These are phyloP conservation scores for Strigamia maritima DNA, from an alignment of 2,888 invertebrate genomes.

Conservation along the genomic window DNA sequence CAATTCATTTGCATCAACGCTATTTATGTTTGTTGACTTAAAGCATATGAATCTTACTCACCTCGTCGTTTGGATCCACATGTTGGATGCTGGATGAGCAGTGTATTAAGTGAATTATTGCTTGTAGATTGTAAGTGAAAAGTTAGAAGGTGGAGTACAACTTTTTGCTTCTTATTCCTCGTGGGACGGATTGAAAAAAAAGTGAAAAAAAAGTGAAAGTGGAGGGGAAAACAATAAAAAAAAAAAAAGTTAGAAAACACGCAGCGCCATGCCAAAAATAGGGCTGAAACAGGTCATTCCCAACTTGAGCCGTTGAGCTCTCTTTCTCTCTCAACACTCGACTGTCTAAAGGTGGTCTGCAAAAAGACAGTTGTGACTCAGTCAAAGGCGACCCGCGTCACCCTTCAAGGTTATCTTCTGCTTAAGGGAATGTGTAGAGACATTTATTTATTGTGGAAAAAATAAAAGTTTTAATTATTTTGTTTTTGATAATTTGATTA, in stretches of 20 bases:
- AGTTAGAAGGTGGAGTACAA: background rate
- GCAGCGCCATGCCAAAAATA: constrained; percentile 31
- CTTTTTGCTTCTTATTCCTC: background rate
- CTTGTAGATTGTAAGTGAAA: background rate
- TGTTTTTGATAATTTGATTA: background rate
- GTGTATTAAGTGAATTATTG: background rate
- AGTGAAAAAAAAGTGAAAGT: background rate
- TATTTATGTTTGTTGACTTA: constrained; percentile 3
- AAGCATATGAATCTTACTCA: background rate
- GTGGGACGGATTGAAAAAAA: constrained; percentile 2
- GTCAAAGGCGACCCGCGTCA: background rate
- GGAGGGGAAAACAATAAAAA: background rate
- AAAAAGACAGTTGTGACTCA: constrained; percentile 18
- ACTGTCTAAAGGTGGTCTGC: constrained; percentile 22
- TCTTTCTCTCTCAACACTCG: constrained; percentile 10
- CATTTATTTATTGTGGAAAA: too few species aligned
- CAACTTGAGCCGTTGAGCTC: constrained; percentile 19
- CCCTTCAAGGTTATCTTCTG: constrained; percentile 25
- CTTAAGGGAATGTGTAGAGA: background rate
- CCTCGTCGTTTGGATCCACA: background rate
- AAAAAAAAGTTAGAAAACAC: background rate
- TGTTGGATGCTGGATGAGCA: background rate
- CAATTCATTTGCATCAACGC: constrained; percentile 12
- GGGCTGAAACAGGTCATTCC: constrained; percentile 28
- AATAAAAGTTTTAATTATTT: background rate